A percentile compares a stretch with the other conserved stretches of the same genome.
phyloP scores from a whole-genome alignment of 1,140 invertebrate genomes.

The Drosophila erecta region DNA sequence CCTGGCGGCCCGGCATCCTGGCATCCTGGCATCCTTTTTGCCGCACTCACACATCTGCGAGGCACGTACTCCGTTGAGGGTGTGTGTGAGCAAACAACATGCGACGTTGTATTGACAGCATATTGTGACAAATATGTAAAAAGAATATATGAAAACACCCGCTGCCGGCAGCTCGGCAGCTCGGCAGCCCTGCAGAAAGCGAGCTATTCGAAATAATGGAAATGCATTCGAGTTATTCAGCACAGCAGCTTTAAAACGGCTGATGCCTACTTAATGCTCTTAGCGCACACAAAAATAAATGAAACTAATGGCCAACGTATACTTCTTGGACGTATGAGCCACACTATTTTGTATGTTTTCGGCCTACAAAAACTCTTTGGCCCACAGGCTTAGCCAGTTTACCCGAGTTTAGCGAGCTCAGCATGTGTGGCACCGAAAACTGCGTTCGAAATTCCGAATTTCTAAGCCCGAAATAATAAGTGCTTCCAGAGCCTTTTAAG shows the following conservation, averaged over 20 bases:
- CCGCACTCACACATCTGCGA: slow-evolving; percentile 21
- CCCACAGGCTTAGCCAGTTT: neutral
- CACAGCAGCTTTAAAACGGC: slow-evolving; percentile 24
- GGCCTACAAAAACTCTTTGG: neutral
- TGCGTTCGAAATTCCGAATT: slow-evolving; percentile 2
- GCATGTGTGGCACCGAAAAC: slow-evolving; percentile 13
- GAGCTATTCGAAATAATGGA: slow-evolving; percentile 19
- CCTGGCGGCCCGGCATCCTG: slow-evolving; percentile 15
- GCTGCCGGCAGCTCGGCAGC: neutral
- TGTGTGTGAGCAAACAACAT: slow-evolving; percentile 67
- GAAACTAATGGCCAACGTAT: neutral
- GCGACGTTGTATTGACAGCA: slow-evolving; percentile 77
- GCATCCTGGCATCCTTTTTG: slow-evolving; percentile 31
- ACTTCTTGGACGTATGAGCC: neutral
- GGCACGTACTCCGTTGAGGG: slow-evolving; percentile 61
- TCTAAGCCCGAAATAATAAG: neutral
- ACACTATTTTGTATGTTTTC: neutral
- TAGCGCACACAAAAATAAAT: neutral
- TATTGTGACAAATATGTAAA: slow-evolving; percentile 82
- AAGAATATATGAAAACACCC: slow-evolving; percentile 43
- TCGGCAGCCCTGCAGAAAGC: slow-evolving; percentile 1
- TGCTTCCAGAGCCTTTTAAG: neutral
- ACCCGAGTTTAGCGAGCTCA: neutral
- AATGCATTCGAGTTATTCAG: slow-evolving; percentile 13
- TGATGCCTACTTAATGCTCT: slow-evolving; percentile 10